phyloP scores from a whole-genome alignment of 1,140 invertebrate species.

The Neodiprion fabricii region DNA sequence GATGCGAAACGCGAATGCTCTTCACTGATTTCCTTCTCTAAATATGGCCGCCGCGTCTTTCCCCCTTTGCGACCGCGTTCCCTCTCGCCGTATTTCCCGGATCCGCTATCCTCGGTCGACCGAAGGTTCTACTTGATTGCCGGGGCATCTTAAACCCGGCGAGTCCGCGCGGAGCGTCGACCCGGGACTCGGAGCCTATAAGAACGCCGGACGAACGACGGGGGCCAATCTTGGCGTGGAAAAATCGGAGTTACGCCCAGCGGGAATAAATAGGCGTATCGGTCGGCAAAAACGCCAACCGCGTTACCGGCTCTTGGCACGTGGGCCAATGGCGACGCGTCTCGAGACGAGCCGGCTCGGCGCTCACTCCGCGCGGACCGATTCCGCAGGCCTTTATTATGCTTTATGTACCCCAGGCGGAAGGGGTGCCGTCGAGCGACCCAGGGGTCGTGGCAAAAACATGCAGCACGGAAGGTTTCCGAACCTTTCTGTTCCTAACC shows the following conservation, averaged over 20 bases:
- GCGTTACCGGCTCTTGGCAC: conserved; percentile 15
- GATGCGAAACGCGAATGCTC: conserved; percentile 47
- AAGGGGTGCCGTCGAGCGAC: conserved; percentile 21
- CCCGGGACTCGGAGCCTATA: conserved; percentile 36
- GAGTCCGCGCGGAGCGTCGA: conserved; percentile 31
- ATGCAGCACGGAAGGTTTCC: conserved; percentile 2
- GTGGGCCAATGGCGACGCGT: conserved; percentile 37
- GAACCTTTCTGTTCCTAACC: background rate
- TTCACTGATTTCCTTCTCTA: conserved; percentile 61
- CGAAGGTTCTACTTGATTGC: conserved; percentile 63
- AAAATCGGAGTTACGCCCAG: conserved; percentile 46
- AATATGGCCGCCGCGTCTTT: conserved; percentile 54
- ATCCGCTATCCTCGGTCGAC: conserved; percentile 56
- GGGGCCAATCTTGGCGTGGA: conserved; percentile 44
- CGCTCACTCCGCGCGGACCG: conserved; percentile 53
- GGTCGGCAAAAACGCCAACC: conserved; percentile 48
- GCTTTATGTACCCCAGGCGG: conserved; percentile 32
- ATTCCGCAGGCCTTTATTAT: conserved; percentile 36
- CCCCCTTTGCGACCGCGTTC: conserved; percentile 15
- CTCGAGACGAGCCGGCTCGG: conserved; percentile 11
- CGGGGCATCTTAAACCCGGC: conserved; percentile 60
- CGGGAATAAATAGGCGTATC: conserved; percentile 51
- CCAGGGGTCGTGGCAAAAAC: conserved; percentile 38
- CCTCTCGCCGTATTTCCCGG: conserved; percentile 30
- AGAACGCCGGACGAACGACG: conserved; percentile 22